Percentiles rank a stretch among this genome's conserved stretches.
phyloP scores from a whole-genome alignment of 2,888 invertebrate genomes.

The Sceliomorpha sp. region DNA sequence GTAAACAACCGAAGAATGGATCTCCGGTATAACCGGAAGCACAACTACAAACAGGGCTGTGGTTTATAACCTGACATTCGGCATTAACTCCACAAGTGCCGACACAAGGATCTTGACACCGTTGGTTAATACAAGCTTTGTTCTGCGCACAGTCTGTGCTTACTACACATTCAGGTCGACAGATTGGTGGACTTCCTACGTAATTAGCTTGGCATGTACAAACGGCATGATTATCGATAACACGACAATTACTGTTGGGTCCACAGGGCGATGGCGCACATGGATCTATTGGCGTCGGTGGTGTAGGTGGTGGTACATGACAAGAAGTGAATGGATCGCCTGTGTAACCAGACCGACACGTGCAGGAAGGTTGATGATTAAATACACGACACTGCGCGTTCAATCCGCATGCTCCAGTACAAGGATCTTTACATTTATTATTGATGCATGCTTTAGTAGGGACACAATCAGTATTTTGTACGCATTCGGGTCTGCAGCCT shows the following conservation, averaged over 20 bases:
- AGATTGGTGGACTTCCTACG: slow-evolving; percentile 89
- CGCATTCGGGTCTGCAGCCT: slow-evolving; percentile 93
- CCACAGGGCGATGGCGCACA: slow-evolving; percentile 89
- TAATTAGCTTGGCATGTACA: slow-evolving; percentile 90
- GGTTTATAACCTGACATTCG: slow-evolving; percentile 90
- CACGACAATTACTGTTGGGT: slow-evolving; percentile 89
- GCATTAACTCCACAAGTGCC: slow-evolving; percentile 92
- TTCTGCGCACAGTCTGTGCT: slow-evolving; percentile 91
- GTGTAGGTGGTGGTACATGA: slow-evolving; percentile 15
- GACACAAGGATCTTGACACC: slow-evolving; percentile 90
- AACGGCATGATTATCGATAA: slow-evolving; percentile 87
- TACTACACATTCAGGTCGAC: slow-evolving; percentile 90
- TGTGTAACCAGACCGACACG: slow-evolving; percentile 89
- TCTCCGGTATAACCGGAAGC: slow-evolving; percentile 88
- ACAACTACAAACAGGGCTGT: slow-evolving; percentile 93
- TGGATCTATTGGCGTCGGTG: slow-evolving; percentile 79
- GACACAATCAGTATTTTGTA: slow-evolving; percentile 92
- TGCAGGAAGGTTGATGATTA: slow-evolving; percentile 88
- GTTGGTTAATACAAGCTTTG: slow-evolving; percentile 89
- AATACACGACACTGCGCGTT: slow-evolving; percentile 91
- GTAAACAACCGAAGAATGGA: slow-evolving; percentile 81
- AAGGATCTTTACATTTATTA: slow-evolving; percentile 92
- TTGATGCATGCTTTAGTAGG: slow-evolving; percentile 89
- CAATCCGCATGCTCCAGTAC: slow-evolving; percentile 90
- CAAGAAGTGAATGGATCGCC: slow-evolving; percentile 86